Conservation (phyloP, 2,797 vertebrate species). For the Mico argentatus region DNA sequence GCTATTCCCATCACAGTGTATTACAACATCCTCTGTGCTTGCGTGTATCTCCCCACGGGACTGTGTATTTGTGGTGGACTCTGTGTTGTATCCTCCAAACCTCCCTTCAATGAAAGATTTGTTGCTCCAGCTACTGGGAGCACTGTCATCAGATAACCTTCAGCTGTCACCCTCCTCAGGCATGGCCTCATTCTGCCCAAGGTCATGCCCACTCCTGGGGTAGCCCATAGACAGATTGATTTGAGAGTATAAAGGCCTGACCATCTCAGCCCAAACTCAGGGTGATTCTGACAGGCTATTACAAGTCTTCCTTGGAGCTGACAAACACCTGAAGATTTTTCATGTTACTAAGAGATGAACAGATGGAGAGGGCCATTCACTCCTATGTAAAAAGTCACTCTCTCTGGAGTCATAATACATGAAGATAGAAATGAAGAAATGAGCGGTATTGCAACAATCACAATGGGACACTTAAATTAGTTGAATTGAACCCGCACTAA, state of each 20-base stretch:
- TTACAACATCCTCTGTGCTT: not conserved
- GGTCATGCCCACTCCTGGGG: not conserved
- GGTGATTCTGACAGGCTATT: not conserved
- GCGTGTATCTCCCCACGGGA: not conserved
- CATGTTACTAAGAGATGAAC: not conserved
- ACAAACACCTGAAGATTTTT: not conserved
- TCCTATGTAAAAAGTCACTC: not conserved
- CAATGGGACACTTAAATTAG: not conserved
- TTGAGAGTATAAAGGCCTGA: not conserved
- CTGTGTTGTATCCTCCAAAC: not conserved
- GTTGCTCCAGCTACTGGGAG: not conserved
- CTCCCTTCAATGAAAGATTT: not conserved
- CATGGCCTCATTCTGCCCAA: not conserved
- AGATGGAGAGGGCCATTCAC: not conserved
- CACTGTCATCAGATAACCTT: not conserved
- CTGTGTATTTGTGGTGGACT: not conserved
- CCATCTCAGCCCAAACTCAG: not conserved
- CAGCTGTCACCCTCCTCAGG: not conserved
- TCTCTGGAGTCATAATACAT: not conserved
- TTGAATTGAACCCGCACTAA: not conserved
- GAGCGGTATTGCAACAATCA: not conserved
- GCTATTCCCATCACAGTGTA: not conserved
- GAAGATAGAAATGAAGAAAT: constrained; percentile 24
- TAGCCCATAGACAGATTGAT: not conserved
- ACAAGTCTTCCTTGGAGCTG: not conserved